These are phyloP conservation scores for Rana temporaria DNA, from an alignment of 2,113 vertebrate genomes.

Conservation along the genomic window DNA sequence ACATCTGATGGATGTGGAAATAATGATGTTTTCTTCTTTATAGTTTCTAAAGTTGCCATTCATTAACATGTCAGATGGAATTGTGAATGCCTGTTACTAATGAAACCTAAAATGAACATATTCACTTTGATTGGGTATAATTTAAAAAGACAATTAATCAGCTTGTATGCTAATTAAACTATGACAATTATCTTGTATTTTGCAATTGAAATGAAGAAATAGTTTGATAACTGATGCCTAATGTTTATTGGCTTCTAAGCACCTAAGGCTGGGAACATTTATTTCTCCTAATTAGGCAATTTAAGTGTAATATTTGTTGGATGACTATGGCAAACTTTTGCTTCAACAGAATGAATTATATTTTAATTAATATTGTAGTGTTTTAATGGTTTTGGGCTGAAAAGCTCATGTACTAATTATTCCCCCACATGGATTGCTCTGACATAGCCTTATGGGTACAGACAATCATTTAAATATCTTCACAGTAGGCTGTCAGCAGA, in stretches of 20 bases:
- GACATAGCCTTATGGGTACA: slow-evolving; percentile 18
- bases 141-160: slow-evolving; percentile 65
- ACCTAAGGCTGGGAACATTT: slow-evolving; percentile 69
- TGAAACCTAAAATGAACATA: slow-evolving; percentile 64
- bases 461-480: slow-evolving; percentile 21
- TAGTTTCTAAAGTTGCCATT: slow-evolving; percentile 20
- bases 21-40: slow-evolving; percentile 45
- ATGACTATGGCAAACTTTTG: slow-evolving; percentile 46
- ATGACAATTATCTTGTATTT: slow-evolving; percentile 61
- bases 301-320: slow-evolving; percentile 59
- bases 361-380: slow-evolving; percentile 52
- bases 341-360: slow-evolving; percentile 46
- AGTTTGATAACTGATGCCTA: slow-evolving; percentile 64
- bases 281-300: slow-evolving; percentile 68
- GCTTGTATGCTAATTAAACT: slow-evolving; percentile 65
- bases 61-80: slow-evolving; percentile 60
- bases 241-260: slow-evolving; percentile 60
- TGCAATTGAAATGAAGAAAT: slow-evolving; percentile 69
- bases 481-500: slow-evolving; percentile 2
- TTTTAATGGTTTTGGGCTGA: slow-evolving; percentile 40
- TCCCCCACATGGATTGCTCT: slow-evolving; percentile 34
- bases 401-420: slow-evolving; percentile 30
- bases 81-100: slow-evolving; percentile 57
- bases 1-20: slow-evolving; percentile 35
- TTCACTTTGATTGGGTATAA: slow-evolving; percentile 62